Evolutionary conservation across 1,140 invertebrate species (phyloP).

Genomic region (Tetramorium simillimum): DNA sequence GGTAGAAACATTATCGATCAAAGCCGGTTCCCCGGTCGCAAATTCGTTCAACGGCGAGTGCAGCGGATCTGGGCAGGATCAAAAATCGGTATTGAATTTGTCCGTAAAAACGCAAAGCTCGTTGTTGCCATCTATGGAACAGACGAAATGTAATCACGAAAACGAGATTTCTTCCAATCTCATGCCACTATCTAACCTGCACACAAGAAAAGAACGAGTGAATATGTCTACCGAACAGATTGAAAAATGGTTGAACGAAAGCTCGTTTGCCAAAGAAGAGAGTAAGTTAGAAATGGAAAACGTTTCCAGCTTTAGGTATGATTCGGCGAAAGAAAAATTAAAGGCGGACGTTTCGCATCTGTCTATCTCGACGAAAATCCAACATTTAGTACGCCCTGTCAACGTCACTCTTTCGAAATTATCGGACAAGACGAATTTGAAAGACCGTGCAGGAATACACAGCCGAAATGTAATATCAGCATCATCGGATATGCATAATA

Average conservation of each 20-base stretch:
- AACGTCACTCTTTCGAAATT: constrained; percentile 84
- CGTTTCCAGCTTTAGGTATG: constrained; percentile 78
- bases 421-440: constrained; percentile 74
- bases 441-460: constrained; percentile 48
- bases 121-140: constrained; percentile 35
- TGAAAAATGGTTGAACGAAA: constrained; percentile 90
- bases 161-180: constrained; percentile 73
- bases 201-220: constrained; percentile 87
- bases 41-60: constrained; percentile 12
- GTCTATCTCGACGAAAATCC: constrained; percentile 83
- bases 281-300: constrained; percentile 86
- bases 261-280: constrained; percentile 86
- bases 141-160: constrained; percentile 71
- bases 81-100: constrained; percentile 38
- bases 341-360: constrained; percentile 79
- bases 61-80: constrained; percentile 29
- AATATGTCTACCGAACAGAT: constrained; percentile 91
- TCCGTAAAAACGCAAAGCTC: constrained; percentile 32
- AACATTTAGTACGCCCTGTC: constrained; percentile 83
- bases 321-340: constrained; percentile 71
- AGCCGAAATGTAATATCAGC: constrained; percentile 26
- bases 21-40: neutral
- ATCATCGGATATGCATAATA: constrained; percentile 7
- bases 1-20: constrained; percentile 16
- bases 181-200: constrained; percentile 75